A percentile compares a stretch with the other conserved stretches of the same genome.
These are phyloP conservation scores for Maniola jurtina DNA, from an alignment of 1,140 invertebrate genomes.

Conservation along the genomic window DNA sequence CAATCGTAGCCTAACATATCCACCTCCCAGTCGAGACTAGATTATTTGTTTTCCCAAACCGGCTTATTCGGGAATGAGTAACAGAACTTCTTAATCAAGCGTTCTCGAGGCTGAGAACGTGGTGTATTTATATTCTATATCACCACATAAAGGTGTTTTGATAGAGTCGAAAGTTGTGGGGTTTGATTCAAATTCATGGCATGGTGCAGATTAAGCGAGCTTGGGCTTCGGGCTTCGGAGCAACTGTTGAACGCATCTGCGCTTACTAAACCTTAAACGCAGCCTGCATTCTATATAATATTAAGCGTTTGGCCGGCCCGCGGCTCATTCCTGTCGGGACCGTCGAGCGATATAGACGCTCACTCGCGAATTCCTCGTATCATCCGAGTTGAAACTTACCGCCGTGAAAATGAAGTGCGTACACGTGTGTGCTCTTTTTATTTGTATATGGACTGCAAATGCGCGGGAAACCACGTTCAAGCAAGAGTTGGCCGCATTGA, in stretches of 20 bases:
- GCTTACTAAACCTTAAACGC: conserved; percentile 25
- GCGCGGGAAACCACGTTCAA: conserved; percentile 46
- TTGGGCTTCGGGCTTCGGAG: conserved; percentile 41
- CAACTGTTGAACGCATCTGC: conserved; percentile 74
- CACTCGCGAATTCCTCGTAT: conserved; percentile 14
- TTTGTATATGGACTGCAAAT: conserved; percentile 41
- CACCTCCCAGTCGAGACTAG: too few relatives aligned
- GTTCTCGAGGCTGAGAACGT: too few relatives aligned
- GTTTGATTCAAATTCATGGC: too few relatives aligned
- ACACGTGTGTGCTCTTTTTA: conserved; percentile 43
- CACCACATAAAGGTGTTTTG: too few relatives aligned
- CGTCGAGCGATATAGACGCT: conserved; percentile 30
- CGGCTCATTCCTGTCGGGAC: conserved; percentile 46
- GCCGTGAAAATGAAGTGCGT: conserved; percentile 57
- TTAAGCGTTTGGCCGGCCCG: conserved; percentile 26
- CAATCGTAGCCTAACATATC: too few relatives aligned
- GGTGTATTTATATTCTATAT: too few relatives aligned
- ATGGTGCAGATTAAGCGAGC: not conserved
- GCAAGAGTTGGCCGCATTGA: conserved; percentile 48
- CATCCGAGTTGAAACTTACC: conserved; percentile 19
- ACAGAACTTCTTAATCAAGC: too few relatives aligned
- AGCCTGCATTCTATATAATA: conserved; percentile 47
- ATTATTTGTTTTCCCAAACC: too few relatives aligned
- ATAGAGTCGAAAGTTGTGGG: too few relatives aligned
- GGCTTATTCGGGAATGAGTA: too few relatives aligned